Evolutionary conservation across 2,888 invertebrate species (phyloP).

Genomic region (Drosophila sordidula): DNA sequence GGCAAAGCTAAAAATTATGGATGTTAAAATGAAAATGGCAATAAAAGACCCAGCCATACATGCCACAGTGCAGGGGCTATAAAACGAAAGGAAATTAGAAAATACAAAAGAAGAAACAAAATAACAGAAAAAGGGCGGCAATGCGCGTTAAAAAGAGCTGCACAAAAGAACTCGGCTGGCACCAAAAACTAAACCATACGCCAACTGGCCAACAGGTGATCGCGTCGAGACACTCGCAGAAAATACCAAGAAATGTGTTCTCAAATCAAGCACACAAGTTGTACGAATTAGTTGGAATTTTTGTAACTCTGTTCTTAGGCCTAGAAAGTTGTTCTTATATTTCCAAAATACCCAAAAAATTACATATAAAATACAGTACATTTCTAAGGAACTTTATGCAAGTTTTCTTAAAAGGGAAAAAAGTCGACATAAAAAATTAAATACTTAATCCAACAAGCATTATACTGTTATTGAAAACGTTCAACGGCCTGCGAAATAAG

Average conservation of each 20-base stretch:
- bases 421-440: too few species aligned
- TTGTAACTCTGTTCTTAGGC: too few species aligned
- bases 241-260: background rate
- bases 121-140: constrained; percentile 57
- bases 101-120: constrained; percentile 51
- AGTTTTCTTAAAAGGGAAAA: too few species aligned
- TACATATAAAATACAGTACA: too few species aligned
- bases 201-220: constrained; percentile 44
- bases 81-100: constrained; percentile 64
- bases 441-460: too few species aligned
- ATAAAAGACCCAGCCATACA: constrained; percentile 48
- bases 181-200: constrained; percentile 6
- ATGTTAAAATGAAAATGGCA: constrained; percentile 66
- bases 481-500: too few species aligned
- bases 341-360: too few species aligned
- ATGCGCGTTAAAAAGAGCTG: constrained; percentile 1
- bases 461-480: too few species aligned
- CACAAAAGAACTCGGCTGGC: constrained; percentile 32
- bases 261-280: background rate
- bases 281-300: background rate
- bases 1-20: constrained; percentile 63
- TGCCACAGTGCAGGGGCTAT: constrained; percentile 5
- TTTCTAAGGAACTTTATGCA: too few species aligned
- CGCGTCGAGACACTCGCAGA: background rate
- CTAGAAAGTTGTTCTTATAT: too few species aligned